Evolutionary conservation across 2,888 invertebrate genomes (phyloP), one percentile per base, ranked within the genome.

Genomic region (Standfussiana lucernea): DNA sequence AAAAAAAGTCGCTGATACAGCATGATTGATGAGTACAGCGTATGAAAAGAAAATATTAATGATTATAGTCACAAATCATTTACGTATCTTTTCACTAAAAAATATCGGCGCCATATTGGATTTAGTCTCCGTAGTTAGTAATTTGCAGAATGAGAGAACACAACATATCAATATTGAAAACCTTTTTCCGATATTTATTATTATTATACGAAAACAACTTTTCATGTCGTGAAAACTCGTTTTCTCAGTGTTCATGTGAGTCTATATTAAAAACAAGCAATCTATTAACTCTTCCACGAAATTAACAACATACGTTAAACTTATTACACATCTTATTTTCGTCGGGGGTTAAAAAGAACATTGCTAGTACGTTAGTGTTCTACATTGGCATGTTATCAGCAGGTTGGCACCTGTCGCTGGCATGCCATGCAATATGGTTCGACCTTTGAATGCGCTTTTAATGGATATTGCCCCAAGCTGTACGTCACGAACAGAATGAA

Each of bases 1-100:
- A 42, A 76, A 79, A 79, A 84, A 74, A 47, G 72, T 70, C 59
- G 15, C n/a, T 50, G 66, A 70, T 72, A 72, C 13, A 50, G 21
- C 4, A 45, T 82, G 84, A 84, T 79, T 77, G 76, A 86, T 86
- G 64, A 70, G 21, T 37, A 56, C 21, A 40, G 40, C 24, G 32
- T 28, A 65, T 61, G 65, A 72, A 72, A 40, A 69, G 45, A 70
- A 61, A 59, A 70, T 53, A 53, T 37, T 45, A 62, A 70, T 50
- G 35, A 68, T 21, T 42, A 50, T 59, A 40, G 32, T 45, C 32
- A 35, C 72, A 45, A 68, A 78, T 72, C 28, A 82, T 59, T 67
- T 64, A 32, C 7, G 8, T 68, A 28, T 47, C 24, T 56, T 66
- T 42, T 24, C 47, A 3, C 8, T 6, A 56, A 59, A 66, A 65